phyloP scores from a whole-genome alignment of 1,140 invertebrate species.

The Teleopsis dalmanni region DNA sequence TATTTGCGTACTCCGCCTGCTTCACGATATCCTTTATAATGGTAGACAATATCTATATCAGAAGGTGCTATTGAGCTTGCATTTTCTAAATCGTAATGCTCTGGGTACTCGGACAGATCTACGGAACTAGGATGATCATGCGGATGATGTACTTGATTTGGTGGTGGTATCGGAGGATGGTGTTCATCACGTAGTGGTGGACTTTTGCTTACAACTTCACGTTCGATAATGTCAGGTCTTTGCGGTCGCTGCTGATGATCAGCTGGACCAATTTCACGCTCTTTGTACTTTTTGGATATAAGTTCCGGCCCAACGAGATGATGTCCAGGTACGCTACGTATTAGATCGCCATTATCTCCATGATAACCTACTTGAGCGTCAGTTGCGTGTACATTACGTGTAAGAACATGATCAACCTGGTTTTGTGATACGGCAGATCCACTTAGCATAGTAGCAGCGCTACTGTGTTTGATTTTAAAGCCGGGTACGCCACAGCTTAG shows the following conservation, averaged over 20 bases:
- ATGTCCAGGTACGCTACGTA: slow-evolving; percentile 56
- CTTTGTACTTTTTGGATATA: slow-evolving; percentile 80
- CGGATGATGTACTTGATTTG: slow-evolving; percentile 55
- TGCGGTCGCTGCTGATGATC: slow-evolving; percentile 63
- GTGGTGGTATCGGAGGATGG: slow-evolving; percentile 61
- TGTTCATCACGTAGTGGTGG: slow-evolving; percentile 66
- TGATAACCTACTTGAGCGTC: slow-evolving; percentile 52
- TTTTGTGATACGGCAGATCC: slow-evolving; percentile 51
- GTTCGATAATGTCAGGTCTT: slow-evolving; percentile 86
- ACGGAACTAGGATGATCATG: slow-evolving; percentile 59
- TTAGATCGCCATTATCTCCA: slow-evolving; percentile 59
- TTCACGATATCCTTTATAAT: slow-evolving; percentile 88
- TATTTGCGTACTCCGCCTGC: slow-evolving; percentile 74
- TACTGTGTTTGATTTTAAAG: slow-evolving; percentile 59
- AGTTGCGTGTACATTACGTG: slow-evolving; percentile 41
- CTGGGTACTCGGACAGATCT: slow-evolving; percentile 74
- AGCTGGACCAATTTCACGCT: slow-evolving; percentile 60
- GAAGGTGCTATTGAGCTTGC: slow-evolving; percentile 94
- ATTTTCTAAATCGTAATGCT: slow-evolving; percentile 95
- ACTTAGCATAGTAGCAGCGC: slow-evolving; percentile 49
- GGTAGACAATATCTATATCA: slow-evolving; percentile 93
- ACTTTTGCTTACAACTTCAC: slow-evolving; percentile 76
- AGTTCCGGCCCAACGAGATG: slow-evolving; percentile 71
- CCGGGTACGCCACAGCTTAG: slow-evolving; percentile 47
- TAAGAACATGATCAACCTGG: slow-evolving; percentile 50